Evolutionary conservation across 2,797 vertebrate genomes (phyloP).

Genomic region (Artibeus lituratus): DNA sequence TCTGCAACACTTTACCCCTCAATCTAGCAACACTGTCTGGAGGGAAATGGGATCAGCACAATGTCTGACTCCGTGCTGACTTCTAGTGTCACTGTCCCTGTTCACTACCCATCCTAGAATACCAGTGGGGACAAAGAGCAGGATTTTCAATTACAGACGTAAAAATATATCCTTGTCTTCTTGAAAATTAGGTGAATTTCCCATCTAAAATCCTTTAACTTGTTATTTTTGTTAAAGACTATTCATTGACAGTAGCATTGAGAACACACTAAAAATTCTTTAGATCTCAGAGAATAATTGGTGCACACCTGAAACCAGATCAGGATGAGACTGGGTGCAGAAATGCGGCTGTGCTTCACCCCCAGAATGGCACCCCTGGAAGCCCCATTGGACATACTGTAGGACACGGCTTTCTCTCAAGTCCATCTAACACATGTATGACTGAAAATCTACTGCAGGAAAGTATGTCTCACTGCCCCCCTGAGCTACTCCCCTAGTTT

Average conservation of each 20-base stretch:
- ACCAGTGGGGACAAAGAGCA: neutral
- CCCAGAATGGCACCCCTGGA: neutral
- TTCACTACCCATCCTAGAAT: neutral
- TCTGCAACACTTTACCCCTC: neutral
- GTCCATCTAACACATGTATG: neutral
- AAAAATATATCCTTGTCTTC: neutral
- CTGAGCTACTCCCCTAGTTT: neutral
- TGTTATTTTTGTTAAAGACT: neutral
- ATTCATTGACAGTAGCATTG: neutral
- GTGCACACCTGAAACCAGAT: neutral
- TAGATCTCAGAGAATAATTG: neutral
- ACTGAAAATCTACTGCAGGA: neutral
- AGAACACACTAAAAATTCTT: neutral
- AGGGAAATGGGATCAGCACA: neutral
- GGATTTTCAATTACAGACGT: neutral
- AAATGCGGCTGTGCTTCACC: neutral
- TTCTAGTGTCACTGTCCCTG: neutral
- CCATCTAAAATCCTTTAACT: neutral
- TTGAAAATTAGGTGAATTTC: neutral
- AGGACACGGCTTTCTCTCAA: neutral
- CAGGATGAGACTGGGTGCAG: neutral
- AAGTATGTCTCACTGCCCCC: neutral
- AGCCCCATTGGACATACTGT: neutral
- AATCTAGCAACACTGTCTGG: neutral
- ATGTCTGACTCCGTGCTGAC: neutral